Evolutionary conservation across 92 coral and sea anemone genomes (phyloP).

Genomic region (Diadumene lineata): DNA sequence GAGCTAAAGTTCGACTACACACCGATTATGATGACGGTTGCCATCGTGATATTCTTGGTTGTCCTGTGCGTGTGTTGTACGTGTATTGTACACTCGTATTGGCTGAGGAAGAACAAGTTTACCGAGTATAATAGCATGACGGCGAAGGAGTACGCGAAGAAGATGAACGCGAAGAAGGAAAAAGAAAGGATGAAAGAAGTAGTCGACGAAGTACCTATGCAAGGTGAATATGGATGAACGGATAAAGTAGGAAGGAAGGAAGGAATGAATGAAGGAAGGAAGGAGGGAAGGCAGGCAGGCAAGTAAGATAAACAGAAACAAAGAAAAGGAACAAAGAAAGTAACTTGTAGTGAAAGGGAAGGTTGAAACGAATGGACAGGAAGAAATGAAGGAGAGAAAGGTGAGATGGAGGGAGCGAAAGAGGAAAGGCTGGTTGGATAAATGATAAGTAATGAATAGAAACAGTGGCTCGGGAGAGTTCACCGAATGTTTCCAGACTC

Average conservation of each 20-base stretch:
- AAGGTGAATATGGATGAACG: slow-evolving; percentile 9
- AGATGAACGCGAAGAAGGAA: slow-evolving; percentile 27
- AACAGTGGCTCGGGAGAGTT: too few species aligned
- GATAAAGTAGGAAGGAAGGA: too few species aligned
- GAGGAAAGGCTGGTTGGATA: background rate
- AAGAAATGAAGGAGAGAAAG: too few species aligned
- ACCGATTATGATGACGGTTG: slow-evolving; percentile 53
- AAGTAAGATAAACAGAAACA: too few species aligned
- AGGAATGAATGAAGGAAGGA: background rate
- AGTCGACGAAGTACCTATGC: slow-evolving; percentile 18
- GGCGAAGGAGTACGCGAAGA: slow-evolving; percentile 30
- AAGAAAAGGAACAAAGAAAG: too few species aligned
- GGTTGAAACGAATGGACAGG: too few species aligned
- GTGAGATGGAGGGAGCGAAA: background rate
- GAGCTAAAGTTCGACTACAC: slow-evolving; percentile 49
- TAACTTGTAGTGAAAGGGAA: too few species aligned
- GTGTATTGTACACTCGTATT: slow-evolving; percentile 62
- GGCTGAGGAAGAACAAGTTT: slow-evolving; percentile 52
- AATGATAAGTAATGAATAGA: background rate
- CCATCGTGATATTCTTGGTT: slow-evolving; percentile 31
- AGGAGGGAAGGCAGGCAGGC: background rate
- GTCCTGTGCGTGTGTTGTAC: slow-evolving; percentile 54
- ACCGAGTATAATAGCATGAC: slow-evolving; percentile 64
- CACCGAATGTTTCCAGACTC: too few species aligned
- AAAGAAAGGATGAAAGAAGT: slow-evolving; percentile 32